Base-by-base conservation (phyloP, 2,797 vertebrate genomes). In the Kryptopterus vitreolus region DNA sequence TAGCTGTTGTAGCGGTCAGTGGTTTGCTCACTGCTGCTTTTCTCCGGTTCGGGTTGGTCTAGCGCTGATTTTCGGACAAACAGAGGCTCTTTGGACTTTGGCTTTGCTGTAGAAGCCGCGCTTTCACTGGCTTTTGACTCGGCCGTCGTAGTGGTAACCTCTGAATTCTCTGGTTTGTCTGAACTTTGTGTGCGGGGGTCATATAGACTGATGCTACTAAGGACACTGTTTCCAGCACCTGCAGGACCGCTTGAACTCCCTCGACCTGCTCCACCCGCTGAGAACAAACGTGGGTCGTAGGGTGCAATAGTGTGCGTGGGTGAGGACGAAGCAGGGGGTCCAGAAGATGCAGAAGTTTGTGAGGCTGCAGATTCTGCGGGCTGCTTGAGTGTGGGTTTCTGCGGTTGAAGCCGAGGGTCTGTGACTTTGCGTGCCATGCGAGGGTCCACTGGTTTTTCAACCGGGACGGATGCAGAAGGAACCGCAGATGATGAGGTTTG, bases 1-100 rank as follows among this genome's bases (percentile, higher is more conserved):
- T 98, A 99, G 78, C 96, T 99, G 89, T 98, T 99, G 88, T 98
- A 98, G 7, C 96, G 90, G 89, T 98, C 96, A 0, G 96, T 95
- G 33, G 92, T 86, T 0, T 90, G 68, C 35, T 95, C 88, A 0
- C 29, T 29, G 0, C 46, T 6, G 0, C 84, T 85, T 74, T 96
- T 97, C 59, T 95, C 95, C 0, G 89, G 69, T 16, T 98, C 96
- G 0, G 93, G 95, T 75, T 96, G 96, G 3, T 98, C 96, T 87
- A 98, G 76, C 0, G 97, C 96, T 0, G 97, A 98, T n/a, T 96
- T 96, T 0, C 97, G 93, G 0, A 96, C 89, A 69, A 98, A 98
- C 0, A 96, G 91, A 0, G 96, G 96, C 83, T 98, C 97, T 86
- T 97, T 97, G 74, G 91, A 73, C 82, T 96, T 96, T 10, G 88